Evolutionary conservation across 1,140 invertebrate species (phyloP).

Genomic region (Panulirus ornatus): DNA sequence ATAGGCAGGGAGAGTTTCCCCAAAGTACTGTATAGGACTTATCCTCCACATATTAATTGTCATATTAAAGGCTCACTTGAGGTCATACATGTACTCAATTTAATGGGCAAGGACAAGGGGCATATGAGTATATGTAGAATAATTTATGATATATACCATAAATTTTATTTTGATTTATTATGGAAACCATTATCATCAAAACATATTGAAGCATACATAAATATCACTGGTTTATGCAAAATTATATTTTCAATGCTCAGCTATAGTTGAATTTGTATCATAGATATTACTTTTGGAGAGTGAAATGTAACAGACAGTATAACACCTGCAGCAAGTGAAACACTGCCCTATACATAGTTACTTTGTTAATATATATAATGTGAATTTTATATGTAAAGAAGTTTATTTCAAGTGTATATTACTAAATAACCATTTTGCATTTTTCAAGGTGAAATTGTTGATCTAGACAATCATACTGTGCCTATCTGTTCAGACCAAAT

Average conservation of each 20-base stretch:
- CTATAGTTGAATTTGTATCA: conserved; percentile 10
- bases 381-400: conserved; percentile 36
- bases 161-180: background rate
- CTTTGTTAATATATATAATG: conserved; percentile 57
- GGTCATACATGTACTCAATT: background rate
- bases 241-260: background rate
- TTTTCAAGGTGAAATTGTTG: background rate
- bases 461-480: conserved; percentile 26
- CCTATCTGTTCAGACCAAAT: conserved; percentile 14
- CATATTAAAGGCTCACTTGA: background rate
- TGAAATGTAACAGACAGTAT: background rate
- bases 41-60: background rate
- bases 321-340: background rate
- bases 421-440: conserved; percentile 34
- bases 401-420: conserved; percentile 43
- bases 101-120: background rate
- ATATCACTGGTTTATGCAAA: background rate
- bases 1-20: background rate
- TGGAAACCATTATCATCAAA: background rate
- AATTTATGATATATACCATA: background rate
- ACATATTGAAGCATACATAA: background rate
- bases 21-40: background rate
- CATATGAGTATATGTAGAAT: background rate
- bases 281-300: background rate
- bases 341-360: conserved; percentile 41